Evolutionary conservation across 2,113 vertebrate genomes (phyloP).

Genomic region (Clarias macrocephalus): DNA sequence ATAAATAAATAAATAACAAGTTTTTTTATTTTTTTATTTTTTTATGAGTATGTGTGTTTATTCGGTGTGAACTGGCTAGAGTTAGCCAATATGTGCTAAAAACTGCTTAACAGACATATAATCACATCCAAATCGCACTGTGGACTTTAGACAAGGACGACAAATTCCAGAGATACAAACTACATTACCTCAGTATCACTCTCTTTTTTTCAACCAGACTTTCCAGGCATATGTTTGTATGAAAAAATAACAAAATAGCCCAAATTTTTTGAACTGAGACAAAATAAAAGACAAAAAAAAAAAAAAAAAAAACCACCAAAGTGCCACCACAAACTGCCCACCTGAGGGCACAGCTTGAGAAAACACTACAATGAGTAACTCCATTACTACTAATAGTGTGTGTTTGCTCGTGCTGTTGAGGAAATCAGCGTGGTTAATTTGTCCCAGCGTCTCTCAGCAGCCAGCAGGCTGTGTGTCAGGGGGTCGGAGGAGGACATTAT

Average conservation of each 20-base stretch:
- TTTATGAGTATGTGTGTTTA: no score
- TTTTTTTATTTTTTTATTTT: no score
- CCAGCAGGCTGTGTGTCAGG: constrained; percentile 40
- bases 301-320: background rate
- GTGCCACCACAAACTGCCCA: constrained; percentile 3
- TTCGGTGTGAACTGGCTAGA: no score
- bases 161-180: background rate
- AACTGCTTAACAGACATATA: no score
- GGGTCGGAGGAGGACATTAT: constrained; percentile 40
- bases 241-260: background rate
- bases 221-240: background rate
- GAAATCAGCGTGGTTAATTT: constrained; percentile 51
- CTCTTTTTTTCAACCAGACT: background rate
- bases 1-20: no score
- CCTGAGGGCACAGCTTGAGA: constrained; percentile 13
- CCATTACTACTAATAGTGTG: constrained; percentile 47
- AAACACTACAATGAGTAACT: constrained; percentile 40
- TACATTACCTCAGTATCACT: background rate
- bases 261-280: background rate
- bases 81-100: no score
- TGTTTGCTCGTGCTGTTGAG: constrained; percentile 50
- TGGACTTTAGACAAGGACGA: background rate
- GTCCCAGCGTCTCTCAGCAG: constrained; percentile 40
- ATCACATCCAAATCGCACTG: no score
- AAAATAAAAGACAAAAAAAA: background rate